phyloP scores from a whole-genome alignment of 2,113 vertebrate species.

The Pachypanchax playfairii region DNA sequence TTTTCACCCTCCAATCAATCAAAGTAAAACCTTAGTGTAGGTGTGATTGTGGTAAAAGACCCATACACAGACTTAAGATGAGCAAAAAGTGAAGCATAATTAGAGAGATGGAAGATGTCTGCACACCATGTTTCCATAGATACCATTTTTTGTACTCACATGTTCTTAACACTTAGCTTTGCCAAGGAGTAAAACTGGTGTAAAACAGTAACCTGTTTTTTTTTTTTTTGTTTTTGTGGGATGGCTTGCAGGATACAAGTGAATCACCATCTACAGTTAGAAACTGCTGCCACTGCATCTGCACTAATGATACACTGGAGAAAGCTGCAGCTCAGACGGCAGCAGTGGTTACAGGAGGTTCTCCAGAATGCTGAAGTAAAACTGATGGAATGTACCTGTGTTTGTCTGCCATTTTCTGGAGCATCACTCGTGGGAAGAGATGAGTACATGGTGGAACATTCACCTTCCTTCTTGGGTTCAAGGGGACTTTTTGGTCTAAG shows the following conservation, averaged over 20 bases:
- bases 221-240: too few species aligned
- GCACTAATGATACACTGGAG: conserved; percentile 14
- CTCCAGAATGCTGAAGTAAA: conserved; percentile 1
- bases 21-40: conserved; percentile 18
- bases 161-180: conserved; percentile 23
- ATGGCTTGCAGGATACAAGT: conserved; percentile 23
- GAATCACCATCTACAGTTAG: conserved; percentile 37
- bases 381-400: conserved; percentile 81
- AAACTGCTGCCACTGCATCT: conserved; percentile 26
- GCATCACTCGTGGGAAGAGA: conserved; percentile 92
- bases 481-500: conserved; percentile 93
- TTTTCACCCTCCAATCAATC: conserved; percentile 25
- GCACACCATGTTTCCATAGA: conserved; percentile 61
- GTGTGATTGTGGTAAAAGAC: neutral
- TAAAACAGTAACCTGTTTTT: conserved; percentile 25
- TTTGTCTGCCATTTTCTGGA: conserved; percentile 84
- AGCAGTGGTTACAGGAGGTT: neutral
- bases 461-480: conserved; percentile 92
- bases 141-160: conserved; percentile 47
- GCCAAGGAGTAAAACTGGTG: conserved; percentile 2
- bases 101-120: conserved; percentile 21
- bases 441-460: conserved; percentile 86
- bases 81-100: conserved; percentile 21
- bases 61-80: neutral
- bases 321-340: neutral